A percentile compares a stretch with the other conserved stretches of the same genome.
Conservation (phyloP, 2,888 invertebrate species). For the Volucella bombylans region DNA sequence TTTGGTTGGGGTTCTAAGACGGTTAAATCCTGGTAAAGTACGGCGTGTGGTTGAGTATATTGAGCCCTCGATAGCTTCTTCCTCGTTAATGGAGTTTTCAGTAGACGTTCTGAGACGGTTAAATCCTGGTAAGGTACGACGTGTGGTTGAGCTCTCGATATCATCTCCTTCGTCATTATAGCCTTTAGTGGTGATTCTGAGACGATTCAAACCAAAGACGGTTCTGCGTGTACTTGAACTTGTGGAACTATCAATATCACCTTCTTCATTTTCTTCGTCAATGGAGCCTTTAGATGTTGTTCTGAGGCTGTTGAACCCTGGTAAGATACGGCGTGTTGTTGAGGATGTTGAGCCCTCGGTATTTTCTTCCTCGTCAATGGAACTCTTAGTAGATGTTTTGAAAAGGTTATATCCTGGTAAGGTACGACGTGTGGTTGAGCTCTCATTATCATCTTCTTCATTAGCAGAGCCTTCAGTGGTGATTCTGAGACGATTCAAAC, state of each 20-base stretch:
- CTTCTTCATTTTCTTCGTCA: slow-evolving; percentile 34
- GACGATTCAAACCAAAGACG: neutral
- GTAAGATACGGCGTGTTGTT: slow-evolving; percentile 59
- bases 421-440: slow-evolving; percentile 3
- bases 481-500: slow-evolving; percentile 28
- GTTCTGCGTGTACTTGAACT: neutral
- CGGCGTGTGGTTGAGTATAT: slow-evolving; percentile 42
- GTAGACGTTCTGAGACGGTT: neutral
- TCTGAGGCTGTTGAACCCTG: slow-evolving; percentile 69
- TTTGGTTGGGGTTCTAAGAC: slow-evolving; percentile 63
- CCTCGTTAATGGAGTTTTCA: neutral
- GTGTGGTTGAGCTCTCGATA: neutral
- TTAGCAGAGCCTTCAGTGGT: slow-evolving; percentile 16
- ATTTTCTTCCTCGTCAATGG: slow-evolving; percentile 21
- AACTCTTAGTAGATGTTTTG: slow-evolving; percentile 7
- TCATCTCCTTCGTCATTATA: neutral
- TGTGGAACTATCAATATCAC: slow-evolving; percentile 13
- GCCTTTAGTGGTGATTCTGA: neutral
- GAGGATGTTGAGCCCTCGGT: slow-evolving; percentile 19
- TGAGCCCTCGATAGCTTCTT: neutral
- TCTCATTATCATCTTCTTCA: neutral
- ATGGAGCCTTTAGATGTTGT: slow-evolving; percentile 36
- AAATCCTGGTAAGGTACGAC: neutral
- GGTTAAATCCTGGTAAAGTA: slow-evolving; percentile 65
- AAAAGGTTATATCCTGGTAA: slow-evolving; percentile 22